A percentile compares a stretch with the other conserved stretches of the same genome.
phyloP scores from a whole-genome alignment of 2,113 vertebrate species.

The Mellivora capensis region DNA sequence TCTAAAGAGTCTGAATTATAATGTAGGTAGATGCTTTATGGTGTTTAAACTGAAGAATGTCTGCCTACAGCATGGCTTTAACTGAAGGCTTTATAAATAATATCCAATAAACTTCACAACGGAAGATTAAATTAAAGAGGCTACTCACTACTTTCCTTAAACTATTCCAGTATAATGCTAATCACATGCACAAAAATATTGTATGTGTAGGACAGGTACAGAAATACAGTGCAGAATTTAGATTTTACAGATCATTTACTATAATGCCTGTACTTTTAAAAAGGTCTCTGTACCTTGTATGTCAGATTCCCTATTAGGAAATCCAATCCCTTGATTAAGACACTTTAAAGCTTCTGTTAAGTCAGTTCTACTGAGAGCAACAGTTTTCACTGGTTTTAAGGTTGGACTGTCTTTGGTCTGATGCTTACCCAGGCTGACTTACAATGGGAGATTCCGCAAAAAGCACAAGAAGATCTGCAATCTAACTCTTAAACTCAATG shows the following conservation, averaged over 20 bases:
- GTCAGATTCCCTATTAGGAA: constrained; percentile 20
- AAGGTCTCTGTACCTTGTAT: neutral
- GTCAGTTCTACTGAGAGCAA: neutral
- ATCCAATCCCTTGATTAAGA: constrained; percentile 31
- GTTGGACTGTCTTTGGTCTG: constrained; percentile 28
- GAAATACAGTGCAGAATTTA: constrained; percentile 39
- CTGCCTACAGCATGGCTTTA: neutral
- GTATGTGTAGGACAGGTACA: neutral
- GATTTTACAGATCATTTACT: constrained; percentile 29
- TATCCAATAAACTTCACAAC: constrained; percentile 14
- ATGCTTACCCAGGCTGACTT: constrained; percentile 4
- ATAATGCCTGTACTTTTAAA: neutral
- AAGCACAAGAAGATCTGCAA: neutral
- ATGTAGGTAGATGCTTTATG: neutral
- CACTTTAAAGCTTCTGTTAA: neutral
- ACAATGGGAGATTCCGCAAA: neutral
- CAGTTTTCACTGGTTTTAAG: constrained; percentile 54
- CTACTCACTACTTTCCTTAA: constrained; percentile 16
- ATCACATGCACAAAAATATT: constrained; percentile 32
- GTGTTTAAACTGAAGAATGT: constrained; percentile 19
- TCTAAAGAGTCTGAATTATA: neutral
- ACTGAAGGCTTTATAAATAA: constrained; percentile 23
- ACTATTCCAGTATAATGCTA: constrained; percentile 26
- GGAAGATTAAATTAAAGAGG: neutral
- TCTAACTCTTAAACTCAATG: neutral